Conservation (phyloP, 2,113 vertebrate species). For the Lamprologus tigripictilis region DNA sequence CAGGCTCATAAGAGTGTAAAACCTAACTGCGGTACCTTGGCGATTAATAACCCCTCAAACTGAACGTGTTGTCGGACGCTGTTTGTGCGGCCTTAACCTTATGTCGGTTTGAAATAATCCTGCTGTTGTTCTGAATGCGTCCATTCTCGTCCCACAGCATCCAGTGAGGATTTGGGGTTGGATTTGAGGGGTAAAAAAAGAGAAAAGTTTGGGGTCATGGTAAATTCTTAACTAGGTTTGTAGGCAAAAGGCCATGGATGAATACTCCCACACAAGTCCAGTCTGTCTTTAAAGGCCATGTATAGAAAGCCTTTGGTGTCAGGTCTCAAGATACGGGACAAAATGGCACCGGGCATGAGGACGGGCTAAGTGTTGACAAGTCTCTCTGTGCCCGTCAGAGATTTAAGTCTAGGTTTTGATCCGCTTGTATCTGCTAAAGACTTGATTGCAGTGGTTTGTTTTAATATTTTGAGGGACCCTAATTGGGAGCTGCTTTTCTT, state of each 20-base stretch:
- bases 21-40: neutral
- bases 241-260: slow-evolving; percentile 39
- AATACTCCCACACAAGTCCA: slow-evolving; percentile 7
- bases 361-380: neutral
- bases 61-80: neutral
- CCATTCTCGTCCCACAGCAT: neutral
- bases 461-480: neutral
- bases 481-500: neutral
- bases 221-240: slow-evolving; percentile 13
- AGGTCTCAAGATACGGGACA: slow-evolving; percentile 45
- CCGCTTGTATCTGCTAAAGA: neutral
- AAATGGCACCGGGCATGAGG: slow-evolving; percentile 39
- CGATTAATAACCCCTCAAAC: neutral
- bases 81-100: neutral
- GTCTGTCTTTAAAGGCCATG: slow-evolving; percentile 24
- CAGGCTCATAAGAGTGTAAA: neutral
- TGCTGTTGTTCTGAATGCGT: neutral
- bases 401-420: neutral
- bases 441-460: neutral
- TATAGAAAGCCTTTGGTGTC: slow-evolving; percentile 50
- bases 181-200: neutral
- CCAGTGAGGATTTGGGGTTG: neutral
- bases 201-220: slow-evolving; percentile 1
- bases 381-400: neutral
- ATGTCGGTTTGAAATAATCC: neutral